Conservation (phyloP, 2,888 invertebrate genomes). For the Meta bourneti region DNA sequence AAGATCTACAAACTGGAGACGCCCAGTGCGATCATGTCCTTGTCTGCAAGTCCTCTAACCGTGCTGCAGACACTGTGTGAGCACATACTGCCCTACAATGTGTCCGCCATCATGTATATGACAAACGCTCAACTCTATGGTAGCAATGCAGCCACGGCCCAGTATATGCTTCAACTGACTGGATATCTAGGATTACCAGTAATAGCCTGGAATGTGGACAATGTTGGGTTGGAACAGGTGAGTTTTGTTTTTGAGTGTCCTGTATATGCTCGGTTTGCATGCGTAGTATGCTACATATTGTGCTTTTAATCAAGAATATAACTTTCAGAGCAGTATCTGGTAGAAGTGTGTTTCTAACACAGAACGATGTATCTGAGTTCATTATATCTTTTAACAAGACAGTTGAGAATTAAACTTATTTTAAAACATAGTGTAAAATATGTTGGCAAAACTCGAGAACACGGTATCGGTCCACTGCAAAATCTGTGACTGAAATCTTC, state of each 20-base stretch:
- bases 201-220: slow-evolving; percentile 98
- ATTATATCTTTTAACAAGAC: no score
- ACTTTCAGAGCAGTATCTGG: not conserved
- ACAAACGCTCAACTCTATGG: slow-evolving; percentile 96
- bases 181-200: slow-evolving; percentile 97
- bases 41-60: slow-evolving; percentile 78
- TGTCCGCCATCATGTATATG: slow-evolving; percentile 88
- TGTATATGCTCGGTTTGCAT: not conserved
- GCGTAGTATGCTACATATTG: not conserved
- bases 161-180: slow-evolving; percentile 95
- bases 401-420: no score
- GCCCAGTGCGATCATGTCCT: slow-evolving; percentile 82
- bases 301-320: not conserved
- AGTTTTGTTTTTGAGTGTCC: slow-evolving; percentile 3
- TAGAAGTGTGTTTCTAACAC: not conserved
- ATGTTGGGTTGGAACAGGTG: slow-evolving; percentile 89
- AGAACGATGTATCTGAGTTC: not conserved
- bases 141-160: slow-evolving; percentile 94
- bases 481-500: no score
- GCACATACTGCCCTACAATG: slow-evolving; percentile 78
- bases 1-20: slow-evolving; percentile 70
- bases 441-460: no score
- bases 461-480: no score
- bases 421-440: no score
- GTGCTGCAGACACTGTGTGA: slow-evolving; percentile 79